Evolutionary conservation across 2,888 invertebrate species (phyloP), one percentile per base, ranked within the genome.

Genomic region (Tachystola acroxantha): DNA sequence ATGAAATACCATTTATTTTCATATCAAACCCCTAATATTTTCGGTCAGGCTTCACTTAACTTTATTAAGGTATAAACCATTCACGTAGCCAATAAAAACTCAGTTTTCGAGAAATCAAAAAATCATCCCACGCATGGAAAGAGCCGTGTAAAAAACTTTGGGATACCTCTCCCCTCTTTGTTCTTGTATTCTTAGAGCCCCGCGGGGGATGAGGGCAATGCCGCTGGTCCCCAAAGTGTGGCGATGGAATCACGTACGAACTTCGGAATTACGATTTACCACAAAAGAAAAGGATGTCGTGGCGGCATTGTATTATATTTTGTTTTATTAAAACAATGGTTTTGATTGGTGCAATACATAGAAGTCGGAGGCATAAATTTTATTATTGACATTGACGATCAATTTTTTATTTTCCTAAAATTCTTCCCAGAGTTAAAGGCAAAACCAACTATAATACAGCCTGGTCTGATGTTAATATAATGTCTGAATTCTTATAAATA

Each of bases 281-380:
- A 55, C 53, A 59, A 58, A 59, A 52, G 56, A 51, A 36, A 51
- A 55, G 62, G 64, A 68, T 60, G 64, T 65, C 62, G 66, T 64
- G 63, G 68, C 55, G 66, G 58, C 57, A 52, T 53, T 56, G 58
- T 62, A 55, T 72, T 64, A 68, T 65, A 69, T 70, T 78, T 73
- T 77, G 70, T 79, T 74, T 78, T 77, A 71, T 70, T 61, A 70
- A 66, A 61, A 67, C 64, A 69, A 64, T 52, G 50, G 50, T 24
- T 57, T 56, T 54, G 56, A 48, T 37, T 41, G 53, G 22, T 20
- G 13, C 41, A 63, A 55, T 45, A 27, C n/a, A 53, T 12, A 31
- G 42, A 57, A 39, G 40, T 1, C 3, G 40, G 63, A 63, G 62
- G 9, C 1, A 24, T n/a, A 24, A 9, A 9, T 24, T 6, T 22